phyloP scores from a whole-genome alignment of 1,140 invertebrate species.

The Ceratoteleas bidentatus region DNA sequence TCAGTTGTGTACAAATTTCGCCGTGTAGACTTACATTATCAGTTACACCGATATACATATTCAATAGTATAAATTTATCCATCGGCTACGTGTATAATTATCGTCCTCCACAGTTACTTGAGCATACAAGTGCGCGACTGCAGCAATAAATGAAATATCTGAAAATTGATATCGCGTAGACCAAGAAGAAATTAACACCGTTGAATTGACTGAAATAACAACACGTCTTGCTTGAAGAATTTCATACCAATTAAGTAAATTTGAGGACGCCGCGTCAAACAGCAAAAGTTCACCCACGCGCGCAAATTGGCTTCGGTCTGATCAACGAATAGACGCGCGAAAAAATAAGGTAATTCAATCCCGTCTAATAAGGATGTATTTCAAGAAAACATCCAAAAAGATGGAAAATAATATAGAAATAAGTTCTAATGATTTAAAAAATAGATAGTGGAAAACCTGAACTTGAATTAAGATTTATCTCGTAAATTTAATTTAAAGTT shows the following conservation, averaged over 20 bases:
- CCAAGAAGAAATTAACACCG: constrained; percentile 19
- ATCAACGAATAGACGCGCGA: neutral
- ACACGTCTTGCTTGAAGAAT: neutral
- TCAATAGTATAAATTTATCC: constrained; percentile 33
- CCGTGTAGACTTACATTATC: constrained; percentile 26
- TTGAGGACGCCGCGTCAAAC: neutral
- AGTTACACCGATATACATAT: constrained; percentile 30
- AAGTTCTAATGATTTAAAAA: no score
- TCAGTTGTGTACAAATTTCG: constrained; percentile 24
- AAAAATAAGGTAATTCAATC: no score
- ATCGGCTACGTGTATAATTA: constrained; percentile 26
- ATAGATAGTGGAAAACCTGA: no score
- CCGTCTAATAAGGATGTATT: no score
- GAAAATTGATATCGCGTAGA: constrained; percentile 1
- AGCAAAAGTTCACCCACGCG: constrained; percentile 1
- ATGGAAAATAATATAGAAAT: no score
- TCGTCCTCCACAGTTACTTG: constrained; percentile 21
- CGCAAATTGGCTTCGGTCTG: neutral
- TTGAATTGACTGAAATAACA: constrained; percentile 8
- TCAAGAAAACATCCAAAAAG: no score
- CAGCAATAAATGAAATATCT: constrained; percentile 21
- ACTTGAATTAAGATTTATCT: no score
- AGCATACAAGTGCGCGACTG: constrained; percentile 17
- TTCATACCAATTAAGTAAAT: constrained; percentile 7
- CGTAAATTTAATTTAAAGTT: no score